Evolutionary conservation across 2,113 vertebrate species (phyloP).

Genomic region (Hyla sarda): DNA sequence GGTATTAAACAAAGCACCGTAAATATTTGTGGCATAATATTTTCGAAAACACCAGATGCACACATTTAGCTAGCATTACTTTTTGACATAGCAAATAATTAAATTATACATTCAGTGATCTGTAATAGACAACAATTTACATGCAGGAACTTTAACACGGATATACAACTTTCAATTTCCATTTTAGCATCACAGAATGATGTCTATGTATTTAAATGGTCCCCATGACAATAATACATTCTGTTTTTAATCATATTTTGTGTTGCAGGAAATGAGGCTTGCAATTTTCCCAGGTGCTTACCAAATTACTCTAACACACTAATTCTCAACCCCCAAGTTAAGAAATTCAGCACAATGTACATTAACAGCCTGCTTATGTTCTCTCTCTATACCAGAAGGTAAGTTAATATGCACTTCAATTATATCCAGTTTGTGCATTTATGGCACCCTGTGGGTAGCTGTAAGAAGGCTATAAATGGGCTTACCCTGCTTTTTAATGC

Average conservation of each 20-base stretch:
- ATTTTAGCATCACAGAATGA: constrained; percentile 87
- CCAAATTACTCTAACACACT: constrained; percentile 92
- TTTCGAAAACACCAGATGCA: constrained; percentile 28
- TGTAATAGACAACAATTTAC: constrained; percentile 91
- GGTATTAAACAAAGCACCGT: not conserved
- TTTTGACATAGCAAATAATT: constrained; percentile 84
- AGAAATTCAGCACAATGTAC: constrained; percentile 84
- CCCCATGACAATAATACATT: constrained; percentile 96
- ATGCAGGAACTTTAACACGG: constrained; percentile 83
- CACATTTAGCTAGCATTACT: constrained; percentile 18
- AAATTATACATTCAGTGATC: constrained; percentile 81
- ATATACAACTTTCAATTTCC: constrained; percentile 93
- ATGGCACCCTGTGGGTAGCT: constrained; percentile 80
- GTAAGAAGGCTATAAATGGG: constrained; percentile 74
- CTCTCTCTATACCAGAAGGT: constrained; percentile 89
- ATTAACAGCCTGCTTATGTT: constrained; percentile 85
- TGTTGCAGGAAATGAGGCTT: constrained; percentile 84
- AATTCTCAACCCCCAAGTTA: constrained; percentile 89
- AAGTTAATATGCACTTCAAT: constrained; percentile 91
- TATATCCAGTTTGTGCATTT: constrained; percentile 91
- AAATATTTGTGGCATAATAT: not conserved
- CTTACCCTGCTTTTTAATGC: constrained; percentile 73
- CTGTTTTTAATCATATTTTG: constrained; percentile 97
- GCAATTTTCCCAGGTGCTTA: constrained; percentile 91
- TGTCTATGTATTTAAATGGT: constrained; percentile 97